A percentile compares a stretch with the other conserved stretches of the same genome.
These are phyloP conservation scores for Mesocentrotus franciscanus DNA, from an alignment of 53 echinoderm and acorn worm genomes.

Conservation along the genomic window DNA sequence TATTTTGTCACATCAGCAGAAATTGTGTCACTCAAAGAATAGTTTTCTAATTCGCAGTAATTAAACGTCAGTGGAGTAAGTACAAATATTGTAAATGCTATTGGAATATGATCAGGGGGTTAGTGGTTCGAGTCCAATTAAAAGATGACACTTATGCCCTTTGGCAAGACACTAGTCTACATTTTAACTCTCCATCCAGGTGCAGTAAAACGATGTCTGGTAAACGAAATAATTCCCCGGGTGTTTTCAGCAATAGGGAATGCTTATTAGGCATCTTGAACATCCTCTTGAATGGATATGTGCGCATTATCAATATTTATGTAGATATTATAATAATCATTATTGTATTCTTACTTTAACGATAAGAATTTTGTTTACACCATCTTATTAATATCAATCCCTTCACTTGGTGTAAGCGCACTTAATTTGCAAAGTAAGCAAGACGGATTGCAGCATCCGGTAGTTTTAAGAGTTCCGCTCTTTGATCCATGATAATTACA, in stretches of 20 bases:
- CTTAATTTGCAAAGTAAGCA: neutral
- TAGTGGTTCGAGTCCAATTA: neutral
- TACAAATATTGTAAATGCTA: neutral
- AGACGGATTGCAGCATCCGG: neutral
- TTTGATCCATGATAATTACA: neutral
- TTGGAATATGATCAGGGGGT: neutral
- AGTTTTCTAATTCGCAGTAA: neutral
- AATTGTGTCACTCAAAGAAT: neutral
- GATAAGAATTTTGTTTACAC: neutral
- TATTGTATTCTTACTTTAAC: no score
- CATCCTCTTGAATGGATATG: no score
- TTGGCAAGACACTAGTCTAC: neutral
- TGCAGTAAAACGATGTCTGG: neutral
- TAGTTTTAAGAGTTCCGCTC: neutral
- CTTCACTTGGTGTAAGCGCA: neutral
- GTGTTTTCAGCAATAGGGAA: no score
- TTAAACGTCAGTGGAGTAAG: neutral
- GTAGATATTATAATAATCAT: no score
- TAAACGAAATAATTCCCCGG: no score
- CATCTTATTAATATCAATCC: neutral
- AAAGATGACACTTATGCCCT: no score
- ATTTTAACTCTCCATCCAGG: neutral
- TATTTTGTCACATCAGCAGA: neutral
- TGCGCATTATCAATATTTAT: no score
- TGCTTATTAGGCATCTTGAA: no score